Evolutionary conservation across 2,888 invertebrate species (phyloP), one percentile per base, ranked within the genome.

Genomic region (Epinotia bilunana): DNA sequence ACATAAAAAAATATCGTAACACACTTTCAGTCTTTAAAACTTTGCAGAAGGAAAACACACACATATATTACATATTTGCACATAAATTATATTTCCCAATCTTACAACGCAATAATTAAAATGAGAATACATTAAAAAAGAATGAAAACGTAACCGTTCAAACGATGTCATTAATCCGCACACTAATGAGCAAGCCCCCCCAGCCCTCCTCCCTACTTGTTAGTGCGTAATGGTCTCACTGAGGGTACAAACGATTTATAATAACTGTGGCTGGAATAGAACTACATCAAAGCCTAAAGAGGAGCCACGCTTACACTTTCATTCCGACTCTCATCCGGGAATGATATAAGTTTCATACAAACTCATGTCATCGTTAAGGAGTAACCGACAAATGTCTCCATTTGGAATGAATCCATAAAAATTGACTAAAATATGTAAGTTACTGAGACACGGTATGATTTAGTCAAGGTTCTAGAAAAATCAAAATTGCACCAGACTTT

Each of bases 181-280:
- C 68, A 23, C 62, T 68, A 68, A 68, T 23, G 68, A 68, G 57
- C 16, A 28, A 7, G n/a, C 9, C 16, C 12, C 28, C 61, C 3
- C n/a, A n/a, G n/a, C n/a, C n/a, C n/a, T n/a, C n/a, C 53, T n/a
- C 43, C 64, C 28, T 9, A n/a, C 53, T 68, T 23, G 68, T 43
- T 57, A 53, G 65, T 65, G 39, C 68, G 57, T 68, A 68, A 68
- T 68, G 68, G 43, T 23, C 58, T 68, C 43, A 43, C 28, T 18
- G 53, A 53, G 23, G 4, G 43, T 49, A 55, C 57, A 68, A 58
- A 68, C 68, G 43, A 57, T 68, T 68, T 20, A 43, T 46, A 68
- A 58, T 23, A 68, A 58, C 68, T 68, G 23, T 58, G 7, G 57
- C 33, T 20, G 33, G 16, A n/a, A 23, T n/a, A 33, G 16, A 61